phyloP scores from a whole-genome alignment of 2,888 invertebrate species.

The Drosophila yooni region DNA sequence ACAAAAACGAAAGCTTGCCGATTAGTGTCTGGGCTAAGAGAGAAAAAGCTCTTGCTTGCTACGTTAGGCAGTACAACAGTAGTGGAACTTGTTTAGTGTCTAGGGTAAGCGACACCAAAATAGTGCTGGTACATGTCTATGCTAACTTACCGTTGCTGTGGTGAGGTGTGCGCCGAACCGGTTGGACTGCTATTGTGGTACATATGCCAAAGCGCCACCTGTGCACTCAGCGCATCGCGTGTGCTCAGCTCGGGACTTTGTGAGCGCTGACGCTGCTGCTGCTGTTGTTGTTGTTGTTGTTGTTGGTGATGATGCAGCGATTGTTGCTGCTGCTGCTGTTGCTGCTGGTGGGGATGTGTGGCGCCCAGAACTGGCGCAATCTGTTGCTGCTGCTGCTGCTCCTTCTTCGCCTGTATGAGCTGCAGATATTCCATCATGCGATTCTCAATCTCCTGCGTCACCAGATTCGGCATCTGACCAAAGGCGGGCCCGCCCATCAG shows the following conservation, averaged over 20 bases:
- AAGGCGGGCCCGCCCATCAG: constrained; percentile 83
- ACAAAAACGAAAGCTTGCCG: constrained; percentile 5
- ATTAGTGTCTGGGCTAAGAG: constrained; percentile 38
- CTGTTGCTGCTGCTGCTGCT: constrained; percentile 62
- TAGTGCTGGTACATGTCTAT: constrained; percentile 2
- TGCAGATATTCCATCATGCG: constrained; percentile 93
- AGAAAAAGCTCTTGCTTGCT: not conserved
- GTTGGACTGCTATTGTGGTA: constrained; percentile 89
- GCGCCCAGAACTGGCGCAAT: constrained; percentile 44
- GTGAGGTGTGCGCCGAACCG: constrained; percentile 85
- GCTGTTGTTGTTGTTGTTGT: constrained; percentile 77
- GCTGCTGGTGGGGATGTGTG: constrained; percentile 62
- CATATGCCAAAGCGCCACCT: constrained; percentile 92
- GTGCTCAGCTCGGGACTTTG: constrained; percentile 85
- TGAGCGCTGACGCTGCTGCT: constrained; percentile 78
- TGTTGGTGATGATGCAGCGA: constrained; percentile 40
- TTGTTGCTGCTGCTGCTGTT: constrained; percentile 60
- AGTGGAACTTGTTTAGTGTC: constrained; percentile 47
- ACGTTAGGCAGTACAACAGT: constrained; percentile 1
- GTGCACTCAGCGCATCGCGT: constrained; percentile 87
- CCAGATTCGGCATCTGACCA: constrained; percentile 87
- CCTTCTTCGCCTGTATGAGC: constrained; percentile 87
- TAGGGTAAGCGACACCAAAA: not conserved
- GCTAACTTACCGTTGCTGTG: constrained; percentile 85
- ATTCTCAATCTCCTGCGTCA: constrained; percentile 90